A percentile compares a stretch with the other conserved stretches of the same genome.
These are phyloP conservation scores for Kuschelorhynchus macadamiae DNA, from an alignment of 2,888 invertebrate genomes.

Conservation along the genomic window DNA sequence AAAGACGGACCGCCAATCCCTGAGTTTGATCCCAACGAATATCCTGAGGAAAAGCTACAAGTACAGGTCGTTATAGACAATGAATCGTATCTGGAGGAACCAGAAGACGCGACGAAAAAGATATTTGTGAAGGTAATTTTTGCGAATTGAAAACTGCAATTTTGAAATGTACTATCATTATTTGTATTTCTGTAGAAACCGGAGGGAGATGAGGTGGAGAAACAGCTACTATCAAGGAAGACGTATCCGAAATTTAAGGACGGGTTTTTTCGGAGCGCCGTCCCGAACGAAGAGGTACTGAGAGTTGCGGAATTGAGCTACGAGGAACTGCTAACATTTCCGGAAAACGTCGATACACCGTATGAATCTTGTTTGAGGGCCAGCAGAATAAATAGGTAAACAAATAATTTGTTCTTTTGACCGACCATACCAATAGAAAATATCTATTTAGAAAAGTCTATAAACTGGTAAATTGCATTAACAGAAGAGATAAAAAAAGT, in stretches of 20 bases:
- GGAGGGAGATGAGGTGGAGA: conserved; percentile 49
- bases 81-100: conserved; percentile 39
- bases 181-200: conserved; percentile 34
- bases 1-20: conserved; percentile 55
- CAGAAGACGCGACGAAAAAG: neutral
- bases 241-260: conserved; percentile 59
- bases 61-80: conserved; percentile 52
- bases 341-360: conserved; percentile 65
- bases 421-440: neutral
- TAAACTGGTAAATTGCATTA: too few species aligned
- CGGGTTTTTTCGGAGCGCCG: conserved; percentile 44
- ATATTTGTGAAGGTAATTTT: conserved; percentile 19
- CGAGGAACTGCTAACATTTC: conserved; percentile 54
- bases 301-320: conserved; percentile 48
- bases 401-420: neutral
- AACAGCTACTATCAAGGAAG: conserved; percentile 54
- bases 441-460: too few species aligned
- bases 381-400: conserved; percentile 67
- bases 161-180: conserved; percentile 1
- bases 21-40: conserved; percentile 54
- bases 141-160: too few species aligned
- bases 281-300: conserved; percentile 35
- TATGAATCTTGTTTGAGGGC: conserved; percentile 74
- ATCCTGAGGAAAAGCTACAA: conserved; percentile 58
- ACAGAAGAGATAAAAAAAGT: too few species aligned